Conservation (phyloP, 2,888 invertebrate genomes). For the Steinernema carpocapsae region DNA sequence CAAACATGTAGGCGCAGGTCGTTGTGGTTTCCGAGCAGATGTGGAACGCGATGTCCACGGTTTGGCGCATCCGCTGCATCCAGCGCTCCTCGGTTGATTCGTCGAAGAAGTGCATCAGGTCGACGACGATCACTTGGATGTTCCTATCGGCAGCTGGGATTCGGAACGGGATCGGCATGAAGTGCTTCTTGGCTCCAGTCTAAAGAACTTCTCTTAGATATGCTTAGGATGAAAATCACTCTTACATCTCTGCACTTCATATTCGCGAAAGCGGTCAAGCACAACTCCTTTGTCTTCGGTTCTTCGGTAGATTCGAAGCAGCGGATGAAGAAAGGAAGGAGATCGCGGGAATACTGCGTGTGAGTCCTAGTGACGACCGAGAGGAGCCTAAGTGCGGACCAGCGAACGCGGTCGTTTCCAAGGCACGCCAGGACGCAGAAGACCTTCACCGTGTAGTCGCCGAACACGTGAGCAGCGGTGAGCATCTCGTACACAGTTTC, state of each 20-base stretch:
- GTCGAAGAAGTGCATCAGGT: neutral
- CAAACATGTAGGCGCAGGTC: constrained; percentile 17
- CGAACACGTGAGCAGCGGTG: constrained; percentile 3
- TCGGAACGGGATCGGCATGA: constrained; percentile 24
- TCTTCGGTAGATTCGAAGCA: constrained; percentile 17
- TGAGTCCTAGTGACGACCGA: constrained; percentile 36
- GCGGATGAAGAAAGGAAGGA: neutral
- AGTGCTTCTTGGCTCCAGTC: neutral
- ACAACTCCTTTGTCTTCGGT: constrained; percentile 20
- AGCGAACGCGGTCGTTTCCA: constrained; percentile 29
- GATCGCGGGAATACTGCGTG: constrained; percentile 19
- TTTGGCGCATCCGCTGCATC: constrained; percentile 26
- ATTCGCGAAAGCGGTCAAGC: neutral
- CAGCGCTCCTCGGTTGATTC: neutral
- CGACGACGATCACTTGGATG: constrained; percentile 30
- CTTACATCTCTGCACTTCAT: constrained; percentile 22
- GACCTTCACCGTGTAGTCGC: constrained; percentile 18
- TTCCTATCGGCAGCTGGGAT: constrained; percentile 36
- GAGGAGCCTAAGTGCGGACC: constrained; percentile 38
- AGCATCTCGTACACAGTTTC: constrained; percentile 71
- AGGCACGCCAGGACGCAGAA: constrained; percentile 32
- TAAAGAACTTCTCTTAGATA: neutral
- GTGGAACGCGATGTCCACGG: constrained; percentile 23
- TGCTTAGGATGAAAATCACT: neutral
- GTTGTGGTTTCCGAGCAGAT: constrained; percentile 12